phyloP scores from a whole-genome alignment of 2,113 vertebrate genomes.

The Riparia riparia region DNA sequence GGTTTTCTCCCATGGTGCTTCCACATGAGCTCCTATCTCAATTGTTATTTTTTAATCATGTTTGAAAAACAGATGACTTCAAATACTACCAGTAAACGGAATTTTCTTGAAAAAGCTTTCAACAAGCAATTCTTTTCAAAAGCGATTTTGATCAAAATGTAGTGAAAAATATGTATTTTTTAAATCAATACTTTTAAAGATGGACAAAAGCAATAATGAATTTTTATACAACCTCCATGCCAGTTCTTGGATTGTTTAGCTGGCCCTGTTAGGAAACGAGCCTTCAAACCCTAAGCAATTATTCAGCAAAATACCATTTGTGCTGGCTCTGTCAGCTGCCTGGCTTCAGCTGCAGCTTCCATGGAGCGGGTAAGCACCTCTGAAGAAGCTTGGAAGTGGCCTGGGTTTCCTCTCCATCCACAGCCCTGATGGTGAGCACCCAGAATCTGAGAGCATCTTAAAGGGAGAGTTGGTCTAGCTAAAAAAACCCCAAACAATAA shows the following conservation, averaged over 20 bases:
- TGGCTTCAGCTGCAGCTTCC: neutral
- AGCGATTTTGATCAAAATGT: neutral
- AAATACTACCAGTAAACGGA: neutral
- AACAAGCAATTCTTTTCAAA: neutral
- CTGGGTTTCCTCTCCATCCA: neutral
- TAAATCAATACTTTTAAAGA: neutral
- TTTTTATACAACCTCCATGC: neutral
- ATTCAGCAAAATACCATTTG: neutral
- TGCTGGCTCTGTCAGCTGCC: neutral
- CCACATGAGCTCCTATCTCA: neutral
- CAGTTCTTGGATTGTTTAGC: neutral
- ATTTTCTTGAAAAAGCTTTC: neutral
- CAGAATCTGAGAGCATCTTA: neutral
- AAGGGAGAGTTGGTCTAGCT: neutral
- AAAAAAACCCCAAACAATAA: neutral
- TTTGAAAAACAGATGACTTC: neutral
- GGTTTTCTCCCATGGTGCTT: neutral
- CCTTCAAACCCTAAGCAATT: neutral
- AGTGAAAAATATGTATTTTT: neutral
- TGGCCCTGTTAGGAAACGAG: neutral
- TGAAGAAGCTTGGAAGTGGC: neutral
- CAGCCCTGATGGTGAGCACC: neutral
- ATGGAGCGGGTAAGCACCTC: neutral
- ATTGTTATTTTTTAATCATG: neutral
- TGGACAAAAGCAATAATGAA: neutral